Evolutionary conservation across 92 coral and sea anemone species (phyloP).

Genomic region (Micromussa lordhowensis): DNA sequence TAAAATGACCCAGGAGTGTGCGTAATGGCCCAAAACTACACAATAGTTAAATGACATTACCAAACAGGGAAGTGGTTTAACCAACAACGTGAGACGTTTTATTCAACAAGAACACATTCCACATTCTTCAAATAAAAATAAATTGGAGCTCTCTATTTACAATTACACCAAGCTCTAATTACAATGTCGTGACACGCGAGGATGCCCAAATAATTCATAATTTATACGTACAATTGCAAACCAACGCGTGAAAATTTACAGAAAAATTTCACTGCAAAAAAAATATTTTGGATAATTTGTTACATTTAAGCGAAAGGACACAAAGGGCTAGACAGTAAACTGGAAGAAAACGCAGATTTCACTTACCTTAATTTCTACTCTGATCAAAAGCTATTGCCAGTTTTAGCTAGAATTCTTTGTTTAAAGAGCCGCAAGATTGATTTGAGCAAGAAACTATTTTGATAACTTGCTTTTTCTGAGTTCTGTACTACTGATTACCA

Average conservation of each 20-base stretch:
- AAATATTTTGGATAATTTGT: neutral
- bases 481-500: neutral
- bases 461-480: too few relatives aligned
- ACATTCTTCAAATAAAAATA: conserved; percentile 30
- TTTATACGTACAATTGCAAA: conserved; percentile 19
- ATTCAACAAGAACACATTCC: conserved; percentile 30
- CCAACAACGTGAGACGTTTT: neutral
- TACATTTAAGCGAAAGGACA: neutral
- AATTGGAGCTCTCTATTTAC: conserved; percentile 38
- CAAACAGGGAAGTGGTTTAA: neutral
- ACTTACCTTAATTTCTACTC: neutral
- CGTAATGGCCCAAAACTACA: neutral
- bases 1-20: too few relatives aligned
- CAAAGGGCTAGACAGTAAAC: neutral
- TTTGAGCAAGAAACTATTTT: neutral
- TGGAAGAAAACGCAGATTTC: neutral
- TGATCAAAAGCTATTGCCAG: neutral
- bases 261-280: neutral
- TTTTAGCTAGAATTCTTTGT: neutral
- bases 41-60: neutral
- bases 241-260: neutral
- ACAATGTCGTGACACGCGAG: neutral
- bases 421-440: neutral
- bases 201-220: conserved; percentile 25
- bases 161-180: conserved; percentile 20